Conservation (phyloP, 2,113 vertebrate genomes). For the Mobula birostris region DNA sequence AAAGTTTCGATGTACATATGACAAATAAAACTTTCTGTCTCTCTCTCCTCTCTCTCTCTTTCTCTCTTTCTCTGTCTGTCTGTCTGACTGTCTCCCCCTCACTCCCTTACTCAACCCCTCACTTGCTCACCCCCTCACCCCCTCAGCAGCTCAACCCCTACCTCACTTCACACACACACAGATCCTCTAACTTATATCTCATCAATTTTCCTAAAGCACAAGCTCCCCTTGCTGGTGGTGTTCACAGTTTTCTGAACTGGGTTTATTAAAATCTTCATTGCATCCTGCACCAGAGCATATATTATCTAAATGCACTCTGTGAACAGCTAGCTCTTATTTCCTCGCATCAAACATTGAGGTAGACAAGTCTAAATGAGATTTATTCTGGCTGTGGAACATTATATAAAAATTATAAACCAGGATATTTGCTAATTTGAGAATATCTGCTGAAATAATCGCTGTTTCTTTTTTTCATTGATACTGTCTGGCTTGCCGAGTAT, state of each 20-base stretch:
- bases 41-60: background rate
- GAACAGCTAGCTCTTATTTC: background rate
- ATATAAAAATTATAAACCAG: background rate
- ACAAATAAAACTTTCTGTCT: too few species aligned
- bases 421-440: background rate
- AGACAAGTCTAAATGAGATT: background rate
- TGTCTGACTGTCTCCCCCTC: too few species aligned
- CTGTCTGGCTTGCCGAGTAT: too few species aligned
- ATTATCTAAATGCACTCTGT: background rate
- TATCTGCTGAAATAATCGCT: too few species aligned
- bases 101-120: too few species aligned
- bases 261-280: background rate
- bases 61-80: background rate
- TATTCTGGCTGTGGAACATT: background rate
- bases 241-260: background rate
- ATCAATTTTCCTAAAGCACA: conserved; percentile 23
- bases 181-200: background rate
- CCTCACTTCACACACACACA: too few species aligned
- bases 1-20: too few species aligned
- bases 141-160: too few species aligned
- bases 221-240: conserved; percentile 8
- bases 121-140: too few species aligned
- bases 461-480: too few species aligned
- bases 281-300: conserved; percentile 16
- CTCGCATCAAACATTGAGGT: background rate